Base-by-base conservation (phyloP, 1,140 invertebrate genomes). In the Drosophila bifasciata region DNA sequence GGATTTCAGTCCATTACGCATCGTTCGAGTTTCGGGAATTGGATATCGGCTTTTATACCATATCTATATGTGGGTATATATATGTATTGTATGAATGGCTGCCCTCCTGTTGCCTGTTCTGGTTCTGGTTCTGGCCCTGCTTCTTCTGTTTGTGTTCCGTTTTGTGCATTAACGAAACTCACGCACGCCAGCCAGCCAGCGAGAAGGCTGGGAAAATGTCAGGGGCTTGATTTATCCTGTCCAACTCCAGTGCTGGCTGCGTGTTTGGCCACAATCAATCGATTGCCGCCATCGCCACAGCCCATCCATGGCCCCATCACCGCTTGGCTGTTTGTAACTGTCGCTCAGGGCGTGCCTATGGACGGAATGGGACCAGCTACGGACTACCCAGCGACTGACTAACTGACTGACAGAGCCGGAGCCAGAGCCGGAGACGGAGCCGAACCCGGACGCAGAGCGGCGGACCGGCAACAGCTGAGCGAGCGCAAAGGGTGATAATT, bases 241-340 rank as follows among this genome's bases (percentile, higher is more conserved):
- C 83, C 83, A 78, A 81, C 83, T 86, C 78, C 78, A 68, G 79
- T 69, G 62, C 78, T 86, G 81, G 62, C 78, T 86, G 81, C 81
- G 81, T 86, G 81, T 78, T 86, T 86, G 83, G 81, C 81, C 81
- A 86, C 81, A 86, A 86, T 86, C 81, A 86, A 86, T 86, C 81
- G 81, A 86, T 86, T 86, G 76, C 76, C 73, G 63, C 66, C 64
- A 68, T 68, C 19, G 66, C 66, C 64, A 68, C 32, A 68, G 62
- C 40, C 60, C 60, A 62, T 62, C 60, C 55, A 55, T 39, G 52
- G 52, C 36, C 36, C 64, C 64, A 68, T 68, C 64, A 61, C 70
- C 59, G 58, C 56, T 46, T 48, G 77, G 83, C 69, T 77, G 68
- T 85, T 88, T 85, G 81, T 85, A 88, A 85, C 81, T 86, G 81